Conservation (phyloP, 2,113 vertebrate species). For the Carlito syrichta region DNA sequence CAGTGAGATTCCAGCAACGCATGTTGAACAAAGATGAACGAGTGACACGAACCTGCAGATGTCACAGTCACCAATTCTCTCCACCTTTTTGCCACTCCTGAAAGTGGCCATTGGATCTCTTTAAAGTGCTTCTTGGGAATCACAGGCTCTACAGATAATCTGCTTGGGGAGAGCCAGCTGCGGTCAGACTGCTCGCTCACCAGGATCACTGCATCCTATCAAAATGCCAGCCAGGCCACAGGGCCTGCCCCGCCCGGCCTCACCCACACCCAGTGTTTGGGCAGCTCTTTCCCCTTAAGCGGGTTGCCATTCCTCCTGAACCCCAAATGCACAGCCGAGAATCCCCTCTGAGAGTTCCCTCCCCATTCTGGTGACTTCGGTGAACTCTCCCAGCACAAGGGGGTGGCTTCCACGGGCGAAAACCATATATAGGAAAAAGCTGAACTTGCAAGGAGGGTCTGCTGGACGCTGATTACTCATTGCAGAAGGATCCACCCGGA, state of each 20-base stretch:
- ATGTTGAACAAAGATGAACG: background rate
- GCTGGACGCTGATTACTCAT: background rate
- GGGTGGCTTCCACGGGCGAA: conserved; percentile 38
- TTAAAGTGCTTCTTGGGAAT: background rate
- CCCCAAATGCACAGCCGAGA: fast-evolving
- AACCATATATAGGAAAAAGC: conserved; percentile 31
- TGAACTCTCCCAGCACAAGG: conserved; percentile 35
- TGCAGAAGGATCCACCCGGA: background rate
- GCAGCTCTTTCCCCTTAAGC: background rate
- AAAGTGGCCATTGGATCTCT: background rate
- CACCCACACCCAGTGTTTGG: fast-evolving
- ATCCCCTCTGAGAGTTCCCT: background rate
- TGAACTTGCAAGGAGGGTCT: background rate
- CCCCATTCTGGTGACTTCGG: background rate
- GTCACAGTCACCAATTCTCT: fast-evolving
- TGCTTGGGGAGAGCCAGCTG: background rate
- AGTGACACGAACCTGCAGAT: background rate
- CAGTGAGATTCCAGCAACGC: background rate
- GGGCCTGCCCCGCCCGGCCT: background rate
- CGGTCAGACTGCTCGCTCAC: background rate
- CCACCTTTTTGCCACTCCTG: background rate
- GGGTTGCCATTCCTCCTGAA: background rate
- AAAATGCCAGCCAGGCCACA: fast-evolving
- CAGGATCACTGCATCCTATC: fast-evolving
- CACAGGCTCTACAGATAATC: background rate